phyloP scores from a whole-genome alignment of 2,113 vertebrate species.

The Petaurus breviceps region DNA sequence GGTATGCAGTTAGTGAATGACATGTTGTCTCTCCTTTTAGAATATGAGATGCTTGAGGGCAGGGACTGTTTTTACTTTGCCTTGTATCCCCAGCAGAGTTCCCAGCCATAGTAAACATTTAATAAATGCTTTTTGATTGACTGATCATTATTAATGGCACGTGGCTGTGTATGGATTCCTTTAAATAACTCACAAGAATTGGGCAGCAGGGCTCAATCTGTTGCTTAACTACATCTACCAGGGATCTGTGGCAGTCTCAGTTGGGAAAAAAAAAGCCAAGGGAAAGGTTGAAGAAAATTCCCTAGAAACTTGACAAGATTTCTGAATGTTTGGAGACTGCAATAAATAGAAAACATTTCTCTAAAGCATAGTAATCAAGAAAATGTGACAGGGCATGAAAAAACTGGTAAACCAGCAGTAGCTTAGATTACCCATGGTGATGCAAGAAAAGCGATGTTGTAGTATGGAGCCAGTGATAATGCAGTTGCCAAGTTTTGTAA shows the following conservation, averaged over 20 bases:
- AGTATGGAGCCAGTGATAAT: not conserved
- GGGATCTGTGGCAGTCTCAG: not conserved
- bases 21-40: not conserved
- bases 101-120: not conserved
- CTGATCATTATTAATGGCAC: not conserved
- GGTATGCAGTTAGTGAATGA: not conserved
- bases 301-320: slow-evolving; percentile 44
- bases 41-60: not conserved
- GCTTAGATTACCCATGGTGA: not conserved
- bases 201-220: not conserved
- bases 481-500: not conserved
- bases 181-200: not conserved
- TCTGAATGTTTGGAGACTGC: slow-evolving; percentile 42
- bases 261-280: slow-evolving; percentile 4
- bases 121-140: not conserved
- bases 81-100: not conserved
- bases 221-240: not conserved
- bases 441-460: not conserved
- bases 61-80: not conserved
- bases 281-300: slow-evolving; percentile 1
- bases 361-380: slow-evolving; percentile 26
- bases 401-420: slow-evolving; percentile 40
- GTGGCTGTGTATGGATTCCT: not conserved
- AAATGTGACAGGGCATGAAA: slow-evolving; percentile 40
- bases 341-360: slow-evolving; percentile 58